phyloP scores from a whole-genome alignment of 1,140 invertebrate species.

The Vollenhovia emeryi region DNA sequence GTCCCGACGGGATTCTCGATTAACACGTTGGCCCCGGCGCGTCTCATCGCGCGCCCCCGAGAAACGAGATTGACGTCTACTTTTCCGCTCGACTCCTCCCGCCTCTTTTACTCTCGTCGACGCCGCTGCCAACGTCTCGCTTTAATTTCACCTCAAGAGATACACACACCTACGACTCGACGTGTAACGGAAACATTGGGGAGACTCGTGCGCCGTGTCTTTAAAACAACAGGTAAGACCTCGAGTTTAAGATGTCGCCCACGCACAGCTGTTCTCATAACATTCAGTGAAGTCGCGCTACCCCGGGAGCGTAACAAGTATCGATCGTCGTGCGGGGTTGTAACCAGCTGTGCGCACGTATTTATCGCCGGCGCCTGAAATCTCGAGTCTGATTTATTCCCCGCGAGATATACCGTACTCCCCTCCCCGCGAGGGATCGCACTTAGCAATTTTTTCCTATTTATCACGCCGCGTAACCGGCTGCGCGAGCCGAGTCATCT shows the following conservation, averaged over 20 bases:
- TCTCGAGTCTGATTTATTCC: slow-evolving; percentile 50
- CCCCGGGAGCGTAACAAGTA: slow-evolving; percentile 35
- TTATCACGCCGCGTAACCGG: slow-evolving; percentile 27
- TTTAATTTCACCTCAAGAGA: slow-evolving; percentile 11
- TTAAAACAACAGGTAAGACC: slow-evolving; percentile 55
- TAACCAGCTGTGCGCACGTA: slow-evolving; percentile 53
- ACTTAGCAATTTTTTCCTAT: slow-evolving; percentile 46
- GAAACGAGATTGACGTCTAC: not conserved
- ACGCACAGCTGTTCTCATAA: slow-evolving; percentile 48
- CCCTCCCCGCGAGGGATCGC: slow-evolving; percentile 15
- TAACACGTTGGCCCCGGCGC: not conserved
- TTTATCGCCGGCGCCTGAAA: slow-evolving; percentile 41
- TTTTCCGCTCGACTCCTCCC: not conserved
- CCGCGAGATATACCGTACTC: slow-evolving; percentile 26
- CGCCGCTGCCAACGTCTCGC: not conserved
- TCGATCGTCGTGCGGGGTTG: slow-evolving; percentile 27
- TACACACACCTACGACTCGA: not conserved
- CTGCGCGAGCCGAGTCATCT: not conserved
- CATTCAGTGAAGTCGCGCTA: slow-evolving; percentile 23
- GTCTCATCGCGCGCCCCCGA: not conserved
- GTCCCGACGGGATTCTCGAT: slow-evolving; percentile 1
- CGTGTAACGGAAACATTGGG: slow-evolving; percentile 21
- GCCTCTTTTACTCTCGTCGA: not conserved
- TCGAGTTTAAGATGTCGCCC: slow-evolving; percentile 38
- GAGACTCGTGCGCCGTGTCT: slow-evolving; percentile 15